Percentiles rank a stretch among this genome's conserved stretches.
Evolutionary conservation across 2,113 vertebrate genomes (phyloP).

Genomic region (Brienomyrus brachyistius): DNA sequence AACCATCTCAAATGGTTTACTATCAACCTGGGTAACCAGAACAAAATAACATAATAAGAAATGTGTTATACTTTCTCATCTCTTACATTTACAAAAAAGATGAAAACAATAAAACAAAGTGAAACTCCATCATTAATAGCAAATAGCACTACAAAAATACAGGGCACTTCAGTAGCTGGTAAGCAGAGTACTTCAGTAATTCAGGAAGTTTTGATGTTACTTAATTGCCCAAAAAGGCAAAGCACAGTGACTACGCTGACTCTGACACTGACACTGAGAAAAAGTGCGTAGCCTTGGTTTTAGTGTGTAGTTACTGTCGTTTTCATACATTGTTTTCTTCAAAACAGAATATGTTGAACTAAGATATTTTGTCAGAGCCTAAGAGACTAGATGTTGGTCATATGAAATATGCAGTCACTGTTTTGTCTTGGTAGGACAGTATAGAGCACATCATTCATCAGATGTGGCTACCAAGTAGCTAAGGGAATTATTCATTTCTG

Average conservation of each 20-base stretch:
- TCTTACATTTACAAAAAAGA: not conserved
- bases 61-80: not conserved
- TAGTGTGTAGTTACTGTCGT: not conserved
- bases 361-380: not conserved
- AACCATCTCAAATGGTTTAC: not conserved
- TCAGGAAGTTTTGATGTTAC: not conserved
- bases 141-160: not conserved
- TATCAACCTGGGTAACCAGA: not conserved
- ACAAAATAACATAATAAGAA: not conserved
- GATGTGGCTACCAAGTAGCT: not conserved
- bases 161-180: not conserved
- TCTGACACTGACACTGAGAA: not conserved
- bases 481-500: not conserved
- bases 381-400: not conserved
- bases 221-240: too few species aligned
- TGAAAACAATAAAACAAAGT: not conserved
- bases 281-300: not conserved
- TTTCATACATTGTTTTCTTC: not conserved
- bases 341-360: not conserved
- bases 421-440: too few species aligned
- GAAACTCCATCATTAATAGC: not conserved
- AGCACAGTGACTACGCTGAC: not conserved
- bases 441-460: not conserved
- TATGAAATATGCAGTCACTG: not conserved
- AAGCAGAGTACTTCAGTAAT: not conserved